phyloP scores from a whole-genome alignment of 2,797 vertebrate species.

The Corythornis leucogaster region DNA sequence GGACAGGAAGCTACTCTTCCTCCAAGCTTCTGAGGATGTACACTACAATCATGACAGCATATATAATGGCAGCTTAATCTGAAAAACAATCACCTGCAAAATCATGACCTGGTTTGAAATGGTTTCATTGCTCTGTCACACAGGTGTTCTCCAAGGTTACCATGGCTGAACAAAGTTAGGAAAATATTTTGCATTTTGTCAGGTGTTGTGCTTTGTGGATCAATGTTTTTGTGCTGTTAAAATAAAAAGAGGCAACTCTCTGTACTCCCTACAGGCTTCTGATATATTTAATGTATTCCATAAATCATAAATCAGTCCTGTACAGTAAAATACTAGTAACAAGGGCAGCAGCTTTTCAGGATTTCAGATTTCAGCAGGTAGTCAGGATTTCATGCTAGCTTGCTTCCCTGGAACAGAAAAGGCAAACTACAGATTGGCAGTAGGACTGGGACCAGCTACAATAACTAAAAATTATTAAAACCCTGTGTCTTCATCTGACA shows the following conservation, averaged over 20 bases:
- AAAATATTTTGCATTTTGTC: not conserved
- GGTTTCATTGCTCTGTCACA: not conserved
- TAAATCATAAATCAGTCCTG: not conserved
- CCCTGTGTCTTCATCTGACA: not conserved
- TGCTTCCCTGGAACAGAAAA: not conserved
- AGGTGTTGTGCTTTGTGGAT: not conserved
- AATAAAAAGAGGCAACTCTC: not conserved
- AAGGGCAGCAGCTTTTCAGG: not conserved
- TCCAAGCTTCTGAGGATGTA: conserved; percentile 9
- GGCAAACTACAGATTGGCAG: not conserved
- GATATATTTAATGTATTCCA: not conserved
- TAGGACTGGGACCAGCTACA: not conserved
- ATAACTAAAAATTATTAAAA: not conserved
- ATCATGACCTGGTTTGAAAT: conserved; percentile 11
- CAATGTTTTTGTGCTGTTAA: not conserved
- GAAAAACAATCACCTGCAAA: conserved; percentile 45
- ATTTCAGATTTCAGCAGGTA: not conserved
- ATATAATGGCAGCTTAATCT: conserved; percentile 41
- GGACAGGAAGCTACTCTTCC: conserved; percentile 59
- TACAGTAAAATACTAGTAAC: not conserved
- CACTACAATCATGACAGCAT: conserved; percentile 42
- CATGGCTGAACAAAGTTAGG: not conserved
- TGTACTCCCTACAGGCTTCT: not conserved
- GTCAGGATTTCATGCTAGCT: not conserved
- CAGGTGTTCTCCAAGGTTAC: not conserved